phyloP scores from a whole-genome alignment of 2,797 vertebrate species.

The Dromococcyx pavoninus region DNA sequence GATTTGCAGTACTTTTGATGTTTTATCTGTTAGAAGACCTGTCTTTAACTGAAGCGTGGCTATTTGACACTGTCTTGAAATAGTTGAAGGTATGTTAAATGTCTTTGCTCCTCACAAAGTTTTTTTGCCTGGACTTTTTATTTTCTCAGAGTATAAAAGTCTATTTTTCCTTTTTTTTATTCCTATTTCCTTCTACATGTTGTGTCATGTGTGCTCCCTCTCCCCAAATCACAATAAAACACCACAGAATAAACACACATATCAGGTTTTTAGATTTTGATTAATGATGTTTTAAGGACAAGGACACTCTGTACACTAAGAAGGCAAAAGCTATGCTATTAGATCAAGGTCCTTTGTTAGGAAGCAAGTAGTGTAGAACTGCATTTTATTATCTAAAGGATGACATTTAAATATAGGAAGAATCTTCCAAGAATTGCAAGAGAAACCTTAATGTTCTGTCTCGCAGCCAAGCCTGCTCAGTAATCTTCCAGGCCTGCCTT shows the following conservation, averaged over 20 bases:
- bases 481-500: neutral
- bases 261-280: neutral
- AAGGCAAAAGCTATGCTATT: neutral
- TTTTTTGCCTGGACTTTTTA: neutral
- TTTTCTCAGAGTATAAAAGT: neutral
- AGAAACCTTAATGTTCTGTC: neutral
- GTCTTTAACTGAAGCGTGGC: neutral
- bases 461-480: neutral
- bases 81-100: neutral
- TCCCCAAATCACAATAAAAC: neutral
- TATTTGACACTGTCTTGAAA: neutral
- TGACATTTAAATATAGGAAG: neutral
- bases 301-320: neutral
- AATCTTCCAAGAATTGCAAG: neutral
- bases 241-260: neutral
- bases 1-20: neutral
- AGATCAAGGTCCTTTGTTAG: neutral
- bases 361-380: neutral
- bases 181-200: neutral
- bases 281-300: neutral
- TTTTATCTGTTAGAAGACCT: neutral
- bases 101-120: neutral
- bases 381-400: neutral
- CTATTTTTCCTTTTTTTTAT: neutral
- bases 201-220: rapidly evolving